phyloP scores from a whole-genome alignment of 2,797 vertebrate species.

The Syngnathus rostellatus region DNA sequence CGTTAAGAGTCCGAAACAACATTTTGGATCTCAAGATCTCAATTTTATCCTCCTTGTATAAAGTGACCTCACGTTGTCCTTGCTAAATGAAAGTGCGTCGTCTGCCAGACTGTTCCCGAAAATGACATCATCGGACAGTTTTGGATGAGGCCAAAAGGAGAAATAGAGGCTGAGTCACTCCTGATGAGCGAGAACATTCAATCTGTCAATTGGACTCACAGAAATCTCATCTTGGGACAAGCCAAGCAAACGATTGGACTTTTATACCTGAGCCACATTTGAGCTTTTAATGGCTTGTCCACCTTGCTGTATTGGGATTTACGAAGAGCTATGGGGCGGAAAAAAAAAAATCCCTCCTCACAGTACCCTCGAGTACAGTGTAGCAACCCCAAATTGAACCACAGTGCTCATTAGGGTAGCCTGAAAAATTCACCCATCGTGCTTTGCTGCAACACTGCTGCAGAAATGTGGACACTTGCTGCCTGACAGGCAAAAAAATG shows the following conservation, averaged over 20 bases:
- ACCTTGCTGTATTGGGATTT: neutral
- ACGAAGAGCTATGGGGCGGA: neutral
- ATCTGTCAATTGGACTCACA: neutral
- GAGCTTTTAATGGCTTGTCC: no score
- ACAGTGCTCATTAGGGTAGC: no score
- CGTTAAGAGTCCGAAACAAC: no score
- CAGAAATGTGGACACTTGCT: neutral
- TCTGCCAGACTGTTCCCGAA: neutral
- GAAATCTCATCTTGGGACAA: neutral
- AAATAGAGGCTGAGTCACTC: neutral
- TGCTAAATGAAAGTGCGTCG: neutral
- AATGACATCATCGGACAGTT: neutral
- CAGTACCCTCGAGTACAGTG: no score
- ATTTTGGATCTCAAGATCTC: no score
- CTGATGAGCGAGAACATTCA: neutral
- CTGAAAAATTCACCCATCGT: neutral
- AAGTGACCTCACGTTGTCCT: neutral
- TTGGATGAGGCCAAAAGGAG: neutral
- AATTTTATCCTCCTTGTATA: neutral
- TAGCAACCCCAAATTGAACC: no score
- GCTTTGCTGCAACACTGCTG: neutral
- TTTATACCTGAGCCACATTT: no score
- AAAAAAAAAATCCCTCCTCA: no score
- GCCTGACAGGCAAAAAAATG: slow-evolving; percentile 1
- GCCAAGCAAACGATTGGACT: neutral